Percentiles rank a stretch among this genome's conserved stretches.
phyloP scores from a whole-genome alignment of 2,113 vertebrate species.

The Pachyramphus minor region DNA sequence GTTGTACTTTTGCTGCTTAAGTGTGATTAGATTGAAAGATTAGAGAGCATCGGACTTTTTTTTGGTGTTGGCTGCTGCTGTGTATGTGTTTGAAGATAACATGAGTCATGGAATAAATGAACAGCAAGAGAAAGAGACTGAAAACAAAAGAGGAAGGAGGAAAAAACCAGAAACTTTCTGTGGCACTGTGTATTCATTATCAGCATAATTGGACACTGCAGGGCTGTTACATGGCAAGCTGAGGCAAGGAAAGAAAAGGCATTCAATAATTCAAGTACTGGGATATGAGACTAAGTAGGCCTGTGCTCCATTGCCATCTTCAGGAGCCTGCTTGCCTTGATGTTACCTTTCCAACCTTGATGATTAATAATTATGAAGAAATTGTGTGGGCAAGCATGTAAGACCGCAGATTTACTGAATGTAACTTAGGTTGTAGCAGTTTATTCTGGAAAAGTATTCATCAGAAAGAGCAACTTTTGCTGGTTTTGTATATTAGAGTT shows the following conservation, averaged over 20 bases:
- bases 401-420: background rate
- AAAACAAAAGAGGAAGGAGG: background rate
- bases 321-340: background rate
- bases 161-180: background rate
- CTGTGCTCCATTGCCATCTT: background rate
- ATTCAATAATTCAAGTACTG: background rate
- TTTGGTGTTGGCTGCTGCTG: background rate
- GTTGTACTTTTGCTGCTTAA: background rate
- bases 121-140: background rate
- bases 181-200: background rate
- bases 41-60: fast-evolving
- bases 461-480: background rate
- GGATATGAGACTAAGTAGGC: background rate
- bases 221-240: background rate
- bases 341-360: background rate
- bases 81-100: background rate
- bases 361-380: background rate
- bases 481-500: background rate
- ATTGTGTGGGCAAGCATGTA: background rate
- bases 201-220: background rate
- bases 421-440: background rate
- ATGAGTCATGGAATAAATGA: background rate
- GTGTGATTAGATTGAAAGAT: background rate
- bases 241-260: background rate
- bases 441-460: background rate